A percentile compares a stretch with the other conserved stretches of the same genome.
phyloP scores from a whole-genome alignment of 2,113 vertebrate genomes.

The Chaetodon trifascialis region DNA sequence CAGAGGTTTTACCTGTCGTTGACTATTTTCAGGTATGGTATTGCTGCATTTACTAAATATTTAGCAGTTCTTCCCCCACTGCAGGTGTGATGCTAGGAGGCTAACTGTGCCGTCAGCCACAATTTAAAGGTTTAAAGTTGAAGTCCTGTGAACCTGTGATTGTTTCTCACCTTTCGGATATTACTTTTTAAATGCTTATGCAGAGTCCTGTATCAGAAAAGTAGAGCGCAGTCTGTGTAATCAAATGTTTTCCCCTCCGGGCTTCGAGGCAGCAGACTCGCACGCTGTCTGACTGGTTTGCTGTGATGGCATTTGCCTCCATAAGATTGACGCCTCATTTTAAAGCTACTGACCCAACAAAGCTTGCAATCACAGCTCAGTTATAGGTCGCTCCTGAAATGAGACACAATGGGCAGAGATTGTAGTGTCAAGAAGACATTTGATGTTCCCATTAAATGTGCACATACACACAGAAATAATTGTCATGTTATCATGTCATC shows the following conservation, averaged over 20 bases:
- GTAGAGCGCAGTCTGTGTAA: background rate
- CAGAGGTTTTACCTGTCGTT: no score
- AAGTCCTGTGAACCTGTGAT: background rate
- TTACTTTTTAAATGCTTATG: background rate
- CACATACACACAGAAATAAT: background rate
- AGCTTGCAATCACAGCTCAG: background rate
- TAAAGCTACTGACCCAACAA: background rate
- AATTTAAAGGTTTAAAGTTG: background rate
- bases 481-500: constrained; percentile 4
- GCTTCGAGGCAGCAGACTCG: constrained; percentile 10
- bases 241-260: background rate
- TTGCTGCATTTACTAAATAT: no score
- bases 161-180: no score
- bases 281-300: background rate
- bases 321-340: constrained; percentile 8
- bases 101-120: no score
- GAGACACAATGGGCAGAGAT: background rate
- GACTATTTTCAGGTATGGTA: no score
- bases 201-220: background rate
- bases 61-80: no score
- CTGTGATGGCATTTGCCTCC: constrained; percentile 1
- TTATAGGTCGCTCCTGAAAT: constrained; percentile 2
- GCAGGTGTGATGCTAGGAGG: no score
- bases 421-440: background rate
- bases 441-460: background rate